Evolutionary conservation across 2,888 invertebrate genomes (phyloP), one percentile per base, ranked within the genome.

Genomic region (Spialia ferax): DNA sequence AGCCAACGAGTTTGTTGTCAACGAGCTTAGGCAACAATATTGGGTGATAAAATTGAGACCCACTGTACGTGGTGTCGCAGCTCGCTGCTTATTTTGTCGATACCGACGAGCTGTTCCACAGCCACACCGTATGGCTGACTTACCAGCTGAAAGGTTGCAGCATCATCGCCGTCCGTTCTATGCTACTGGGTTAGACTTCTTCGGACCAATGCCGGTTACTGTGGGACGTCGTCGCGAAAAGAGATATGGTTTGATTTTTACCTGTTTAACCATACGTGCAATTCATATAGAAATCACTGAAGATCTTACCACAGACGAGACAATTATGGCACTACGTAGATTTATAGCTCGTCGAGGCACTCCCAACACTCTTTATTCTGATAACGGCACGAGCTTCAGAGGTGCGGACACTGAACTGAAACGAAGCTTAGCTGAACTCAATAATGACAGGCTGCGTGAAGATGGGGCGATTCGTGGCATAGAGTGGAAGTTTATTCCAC

Each of bases 401-500:
- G 63, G 63, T n/a, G 52, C 63, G 10, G 63, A 63, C 18, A 13
- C 63, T 10, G 63, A 63, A n/a, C 42, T 63, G 4, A 54, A 18
- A 10, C 63, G 26, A 13, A 42, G 63, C 18, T 23, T 54, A 38
- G 23, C 54, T 20, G 61, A 61, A 13, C 55, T 42, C 8, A 42
- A 52, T 22, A 20, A 22, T 22, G 23, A 45, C 13, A 22, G 29
- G 13, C 50, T 69, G 3, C 61, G 52, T 1, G 54, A 68, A 11
- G 64, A 38, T 18, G 63, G 56, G 3, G 42, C 50, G 2, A 20
- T 69, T 2, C 50, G 66, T 26, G 70, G 72, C 2, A 59, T 68
- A 5, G 67, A 73, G 5, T 74, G 74, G 70, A 63, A 55, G 1
- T 74, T 71, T 22, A 70, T 45, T 18, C 45, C 38, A 38, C 38